Percentiles rank a stretch among this genome's conserved stretches.
These are phyloP conservation scores for Hydra vulgaris DNA, from an alignment of 30 jellyfish, hydroid and myxozoan genomes.

Conservation along the genomic window DNA sequence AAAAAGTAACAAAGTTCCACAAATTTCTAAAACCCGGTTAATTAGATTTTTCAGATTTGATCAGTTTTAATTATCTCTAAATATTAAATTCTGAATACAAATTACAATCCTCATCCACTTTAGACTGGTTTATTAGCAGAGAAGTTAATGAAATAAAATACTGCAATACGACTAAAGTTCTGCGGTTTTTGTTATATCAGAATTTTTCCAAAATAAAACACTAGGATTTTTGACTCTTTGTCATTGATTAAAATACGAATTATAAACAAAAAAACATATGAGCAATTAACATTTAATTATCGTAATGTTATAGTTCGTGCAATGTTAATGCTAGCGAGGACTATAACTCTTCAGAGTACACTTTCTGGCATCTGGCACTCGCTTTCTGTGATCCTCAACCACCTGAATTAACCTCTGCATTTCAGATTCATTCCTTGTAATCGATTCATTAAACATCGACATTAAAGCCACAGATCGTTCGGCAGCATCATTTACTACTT, in stretches of 20 bases:
- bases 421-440: too few relatives aligned
- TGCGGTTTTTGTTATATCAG: not conserved
- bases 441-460: too few relatives aligned
- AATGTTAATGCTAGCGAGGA: too few relatives aligned
- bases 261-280: too few relatives aligned
- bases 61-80: not conserved
- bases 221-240: not conserved
- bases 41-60: not conserved
- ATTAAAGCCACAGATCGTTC: too few relatives aligned
- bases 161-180: not conserved
- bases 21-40: not conserved
- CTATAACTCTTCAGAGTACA: too few relatives aligned
- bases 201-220: not conserved
- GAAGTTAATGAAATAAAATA: not conserved
- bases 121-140: not conserved
- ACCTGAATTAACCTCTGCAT: too few relatives aligned
- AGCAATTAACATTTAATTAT: too few relatives aligned
- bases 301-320: too few relatives aligned
- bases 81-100: not conserved
- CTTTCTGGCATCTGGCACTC: too few relatives aligned
- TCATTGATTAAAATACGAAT: not conserved
- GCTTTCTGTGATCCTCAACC: too few relatives aligned
- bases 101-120: not conserved
- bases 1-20: slow-evolving; percentile 3
- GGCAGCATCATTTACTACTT: too few relatives aligned